Conservation (phyloP, 30 jellyfish, hydroid and myxozoan genomes). For the Aurelia sp. region DNA sequence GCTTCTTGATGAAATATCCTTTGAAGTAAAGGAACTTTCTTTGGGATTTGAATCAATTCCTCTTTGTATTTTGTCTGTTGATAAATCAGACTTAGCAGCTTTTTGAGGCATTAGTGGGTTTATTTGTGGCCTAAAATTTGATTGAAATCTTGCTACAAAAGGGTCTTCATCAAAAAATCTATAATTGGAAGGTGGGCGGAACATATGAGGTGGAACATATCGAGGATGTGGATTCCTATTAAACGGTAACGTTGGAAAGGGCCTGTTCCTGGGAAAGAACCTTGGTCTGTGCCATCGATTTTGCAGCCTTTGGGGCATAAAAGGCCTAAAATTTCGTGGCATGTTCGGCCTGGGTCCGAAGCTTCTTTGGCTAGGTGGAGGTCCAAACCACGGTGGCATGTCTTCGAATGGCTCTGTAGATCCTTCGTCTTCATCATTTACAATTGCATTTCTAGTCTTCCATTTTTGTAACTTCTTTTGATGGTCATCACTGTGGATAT, state of each 20-base stretch:
- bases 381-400: too few relatives aligned
- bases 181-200: neutral
- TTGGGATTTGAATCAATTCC: neutral
- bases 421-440: slow-evolving; percentile 2
- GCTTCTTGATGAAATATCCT: neutral
- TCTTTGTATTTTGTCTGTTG: neutral
- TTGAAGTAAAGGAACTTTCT: neutral
- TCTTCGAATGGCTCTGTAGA: too few relatives aligned
- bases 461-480: slow-evolving; percentile 55
- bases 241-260: neutral
- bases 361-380: too few relatives aligned
- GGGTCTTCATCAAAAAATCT: neutral
- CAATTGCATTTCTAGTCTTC: slow-evolving; percentile 27
- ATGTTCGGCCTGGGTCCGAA: too few relatives aligned
- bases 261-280: neutral
- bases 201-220: neutral
- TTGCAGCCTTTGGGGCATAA: too few relatives aligned
- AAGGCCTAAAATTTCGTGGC: too few relatives aligned
- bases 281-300: neutral
- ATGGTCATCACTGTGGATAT: slow-evolving; percentile 78
- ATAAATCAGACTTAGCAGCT: neutral
- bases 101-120: neutral
- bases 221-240: neutral
- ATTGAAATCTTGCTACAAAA: neutral
- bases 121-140: neutral